Base-by-base conservation (phyloP, 2,797 vertebrate genomes). In the Benthosema pterotum region DNA sequence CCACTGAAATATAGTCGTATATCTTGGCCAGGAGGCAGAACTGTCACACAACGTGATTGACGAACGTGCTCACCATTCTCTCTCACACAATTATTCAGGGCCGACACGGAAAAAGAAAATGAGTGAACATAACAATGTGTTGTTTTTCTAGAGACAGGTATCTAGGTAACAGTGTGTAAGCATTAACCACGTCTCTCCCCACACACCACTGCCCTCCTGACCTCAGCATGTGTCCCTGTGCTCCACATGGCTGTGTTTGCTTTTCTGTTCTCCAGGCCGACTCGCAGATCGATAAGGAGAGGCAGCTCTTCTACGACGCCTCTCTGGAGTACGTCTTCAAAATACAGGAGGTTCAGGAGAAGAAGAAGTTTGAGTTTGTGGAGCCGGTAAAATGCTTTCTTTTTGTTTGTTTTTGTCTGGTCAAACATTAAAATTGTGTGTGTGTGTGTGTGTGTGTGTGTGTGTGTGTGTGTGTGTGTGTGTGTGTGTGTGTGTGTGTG, bases 301-400 rank as follows among this genome's bases (percentile, higher is more conserved):
- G 96, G 69, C 96, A 98, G 55, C 93, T 97, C 83, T 99, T 99
- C 73, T 98, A 96, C 50, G 96, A 99, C 32, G 95, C 97, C 0
- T 99, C 98, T 0, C 92, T 99, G n/a, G 96, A 99, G 84, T 99
- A 99, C 47, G 96, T 99, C 75, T 98, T 98, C 90, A 99, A 99
- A 93, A 97, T 99, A 75, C 98, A 99, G 84, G 98, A 99, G 90
- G 98, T 99, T 28, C 98, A 99, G 84, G 98, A 99, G 57, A 98
- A 96, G 87, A 99, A 99, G 92, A 99, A 99, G 69, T 99, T 99
- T 89, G 96, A 99, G 83, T 99, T 99, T 91, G 97, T 99, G 15
- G 97, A 99, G 83, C 97, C 98, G 66, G 98, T 99, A 92, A 97
- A 28, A 7, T 7, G 32, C 6, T 7, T 5, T 38, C 7, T 38